Base-by-base conservation (phyloP, 2,888 invertebrate genomes). In the Amblyjoppa fuscipennis region DNA sequence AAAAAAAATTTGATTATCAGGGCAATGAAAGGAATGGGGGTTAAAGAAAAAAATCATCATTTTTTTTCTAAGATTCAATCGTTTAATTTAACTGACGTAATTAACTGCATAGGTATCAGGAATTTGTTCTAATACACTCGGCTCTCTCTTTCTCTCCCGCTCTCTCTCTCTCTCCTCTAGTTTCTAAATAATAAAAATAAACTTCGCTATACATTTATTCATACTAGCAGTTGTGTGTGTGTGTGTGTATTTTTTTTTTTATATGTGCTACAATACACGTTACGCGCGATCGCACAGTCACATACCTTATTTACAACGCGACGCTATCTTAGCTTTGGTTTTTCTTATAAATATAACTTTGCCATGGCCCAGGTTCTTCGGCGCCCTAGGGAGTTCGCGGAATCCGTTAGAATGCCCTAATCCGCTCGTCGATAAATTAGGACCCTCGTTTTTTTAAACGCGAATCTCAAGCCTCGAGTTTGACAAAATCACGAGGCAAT, bases 101-200 rank as follows among this genome's bases (percentile, higher is more conserved):
- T 89, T 89, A 90, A 89, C 74, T 87, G 88, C 86, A 84, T 89
- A 84, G 64, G 64, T 64, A 87, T 87, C 76, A 88, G 89, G 89
- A 88, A 90, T 89, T 83, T 86, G 80, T 84, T 89, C 89, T 90
- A 90, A 88, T 88, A 87, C 85, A 89, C 84, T 89, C 88, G 87
- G 87, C 84, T 80, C 83, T 66, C 53, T 64, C 76, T 25, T 73
- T 73, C 64, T 77, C 59, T 80, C 76, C 70, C 45, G 59, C 38
- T 77, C 76, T 85, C 59, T 51, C 20, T 34, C 59, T 73, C 51
- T 87, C 87, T 87, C 66, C 74, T 87, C 90, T 90, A 90, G 86
- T 85, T 88, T 89, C 90, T 92, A 93, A 92, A 92, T 92, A 91
- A 93, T 92, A 93, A 93, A 92, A 93, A 92, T 92, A 91, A 92